These are phyloP conservation scores for Entomyzon cyanotis DNA, from an alignment of 2,113 vertebrate species.

Conservation along the genomic window DNA sequence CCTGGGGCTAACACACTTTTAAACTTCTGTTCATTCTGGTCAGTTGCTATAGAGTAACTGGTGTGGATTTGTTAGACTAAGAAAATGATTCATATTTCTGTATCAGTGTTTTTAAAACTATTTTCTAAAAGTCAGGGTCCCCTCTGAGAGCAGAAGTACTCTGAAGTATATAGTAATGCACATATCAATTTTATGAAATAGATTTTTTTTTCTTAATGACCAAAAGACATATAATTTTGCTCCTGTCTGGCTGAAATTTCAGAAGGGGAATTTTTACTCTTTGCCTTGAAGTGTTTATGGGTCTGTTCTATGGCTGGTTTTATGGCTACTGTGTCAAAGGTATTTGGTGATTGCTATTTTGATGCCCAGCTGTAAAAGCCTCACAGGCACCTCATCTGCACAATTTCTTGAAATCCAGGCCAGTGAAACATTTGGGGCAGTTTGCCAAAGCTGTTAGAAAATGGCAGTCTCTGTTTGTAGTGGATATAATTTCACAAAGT, in stretches of 20 bases:
- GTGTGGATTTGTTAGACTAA: neutral
- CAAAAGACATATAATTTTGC: neutral
- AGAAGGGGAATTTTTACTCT: neutral
- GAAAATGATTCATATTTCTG: accelerated
- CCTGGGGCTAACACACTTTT: neutral
- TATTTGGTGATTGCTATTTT: neutral
- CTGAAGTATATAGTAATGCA: neutral
- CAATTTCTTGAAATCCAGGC: neutral
- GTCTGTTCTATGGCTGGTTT: neutral
- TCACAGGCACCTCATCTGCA: neutral
- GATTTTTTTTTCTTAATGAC: neutral
- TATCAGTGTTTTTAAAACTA: neutral
- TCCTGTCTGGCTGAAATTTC: neutral
- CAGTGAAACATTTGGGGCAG: neutral
- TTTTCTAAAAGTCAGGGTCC: neutral
- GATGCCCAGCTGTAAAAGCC: neutral
- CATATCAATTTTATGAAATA: neutral
- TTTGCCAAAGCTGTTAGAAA: neutral
- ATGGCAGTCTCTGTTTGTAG: neutral
- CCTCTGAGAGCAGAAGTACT: neutral
- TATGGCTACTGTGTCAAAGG: neutral
- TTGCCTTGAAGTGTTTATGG: neutral
- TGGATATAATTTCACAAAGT: neutral
- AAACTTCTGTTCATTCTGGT: neutral
- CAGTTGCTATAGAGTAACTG: neutral